Base-by-base conservation (phyloP, 2,888 invertebrate species). In the Drosophila glabriapex region DNA sequence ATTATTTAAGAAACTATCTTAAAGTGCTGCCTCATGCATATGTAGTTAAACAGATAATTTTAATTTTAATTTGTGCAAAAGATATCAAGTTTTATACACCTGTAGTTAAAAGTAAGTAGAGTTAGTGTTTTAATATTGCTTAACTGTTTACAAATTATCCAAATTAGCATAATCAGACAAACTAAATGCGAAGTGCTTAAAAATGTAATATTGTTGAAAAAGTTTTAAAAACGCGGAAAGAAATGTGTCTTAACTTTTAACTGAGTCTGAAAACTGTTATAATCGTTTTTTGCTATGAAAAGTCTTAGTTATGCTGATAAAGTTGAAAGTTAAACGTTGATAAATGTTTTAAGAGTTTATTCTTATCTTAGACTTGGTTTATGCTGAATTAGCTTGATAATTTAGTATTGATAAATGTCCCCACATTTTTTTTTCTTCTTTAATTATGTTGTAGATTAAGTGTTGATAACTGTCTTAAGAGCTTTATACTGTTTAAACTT, bases 151-250 rank as follows among this genome's bases (percentile, higher is more conserved):
- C 22, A 22, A 43, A 14, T 7, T 14, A 46, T 1, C 22, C 22
- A 2, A 25, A 46, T 25, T 4, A 14, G 2, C 22, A 22, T 46
- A 46, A 46, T 22, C 6, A n/a, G 41, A 10, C n/a, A 9, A 41
- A 41, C 41, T 41, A 41, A 43, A 6, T 12, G 43, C 7, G 9
- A 41, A 10, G 4, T 19, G 39, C 4, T 19, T 7, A 41, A 41
- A 41, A 9, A n/a, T 19, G 9, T 19, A 19, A 4, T 10, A 10
- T 4, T 41, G 39, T n/a, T 41, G 10, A 41, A 41, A 41, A 10
- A 4, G 19, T n/a, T 10, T 41, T 41, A n/a, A 1, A 10, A n/a
- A 0, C n/a, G 9, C 10, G 0, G n/a, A n/a, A n/a, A 10, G 2
- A n/a, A 41, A 46, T 22, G 2, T 22, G 7, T 14, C 14, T 35